A percentile compares a stretch with the other conserved stretches of the same genome.
phyloP scores from a whole-genome alignment of 2,797 vertebrate species.

The Artibeus jamaicensis region DNA sequence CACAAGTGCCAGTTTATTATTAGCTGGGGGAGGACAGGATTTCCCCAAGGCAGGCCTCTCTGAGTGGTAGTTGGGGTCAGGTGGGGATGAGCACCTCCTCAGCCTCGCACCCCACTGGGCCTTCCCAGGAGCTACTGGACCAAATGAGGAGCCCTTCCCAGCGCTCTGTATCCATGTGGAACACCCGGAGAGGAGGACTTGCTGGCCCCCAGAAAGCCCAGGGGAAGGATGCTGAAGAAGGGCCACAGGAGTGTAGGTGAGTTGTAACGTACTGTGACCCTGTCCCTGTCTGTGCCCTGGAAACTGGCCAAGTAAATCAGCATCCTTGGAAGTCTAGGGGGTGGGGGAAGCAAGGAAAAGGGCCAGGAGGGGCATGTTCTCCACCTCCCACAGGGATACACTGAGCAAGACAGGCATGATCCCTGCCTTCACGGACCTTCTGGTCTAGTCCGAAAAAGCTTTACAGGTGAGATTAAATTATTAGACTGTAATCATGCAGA shows the following conservation, averaged over 20 bases:
- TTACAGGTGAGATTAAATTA: neutral
- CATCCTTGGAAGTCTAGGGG: neutral
- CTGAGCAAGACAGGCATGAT: neutral
- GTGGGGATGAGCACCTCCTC: neutral
- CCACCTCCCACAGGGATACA: neutral
- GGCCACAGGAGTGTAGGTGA: neutral
- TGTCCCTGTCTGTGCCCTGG: neutral
- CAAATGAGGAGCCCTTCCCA: slow-evolving; percentile 35
- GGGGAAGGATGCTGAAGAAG: neutral
- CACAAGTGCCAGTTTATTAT: neutral
- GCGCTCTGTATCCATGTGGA: neutral
- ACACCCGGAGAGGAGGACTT: neutral
- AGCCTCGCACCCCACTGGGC: neutral
- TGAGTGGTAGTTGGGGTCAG: neutral
- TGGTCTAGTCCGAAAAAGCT: neutral
- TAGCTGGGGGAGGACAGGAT: neutral
- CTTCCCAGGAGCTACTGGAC: slow-evolving; percentile 6
- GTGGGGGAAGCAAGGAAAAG: neutral
- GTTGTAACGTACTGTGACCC: neutral
- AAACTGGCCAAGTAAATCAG: neutral
- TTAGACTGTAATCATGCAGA: neutral
- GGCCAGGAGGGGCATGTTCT: neutral
- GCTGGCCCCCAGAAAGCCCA: neutral
- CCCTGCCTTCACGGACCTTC: neutral
- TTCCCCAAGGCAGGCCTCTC: neutral